A percentile compares a stretch with the other conserved stretches of the same genome.
phyloP scores from a whole-genome alignment of 1,140 invertebrate genomes.

The Eumaeus atala region DNA sequence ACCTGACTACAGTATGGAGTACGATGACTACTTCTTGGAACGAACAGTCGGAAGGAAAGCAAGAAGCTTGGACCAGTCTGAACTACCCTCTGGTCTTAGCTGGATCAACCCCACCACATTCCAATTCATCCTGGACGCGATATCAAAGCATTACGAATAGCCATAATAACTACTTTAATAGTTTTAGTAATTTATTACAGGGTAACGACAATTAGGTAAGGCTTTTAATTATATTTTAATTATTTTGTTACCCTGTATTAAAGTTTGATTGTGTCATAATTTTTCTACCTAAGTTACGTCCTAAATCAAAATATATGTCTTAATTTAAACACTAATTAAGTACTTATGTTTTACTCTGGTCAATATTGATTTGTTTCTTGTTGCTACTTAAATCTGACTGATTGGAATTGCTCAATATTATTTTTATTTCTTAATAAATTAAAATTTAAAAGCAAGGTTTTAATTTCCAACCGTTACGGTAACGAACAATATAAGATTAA shows the following conservation, averaged over 20 bases:
- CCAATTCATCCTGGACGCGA: conserved; percentile 66
- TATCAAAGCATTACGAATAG: conserved; percentile 50
- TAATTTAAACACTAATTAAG: no score
- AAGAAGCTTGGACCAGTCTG: conserved; percentile 48
- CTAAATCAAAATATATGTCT: no score
- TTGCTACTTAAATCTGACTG: neutral
- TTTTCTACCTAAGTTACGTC: no score
- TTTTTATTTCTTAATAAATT: no score
- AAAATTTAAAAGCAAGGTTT: no score
- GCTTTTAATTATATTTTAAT: conserved; percentile 18
- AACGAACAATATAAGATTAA: no score
- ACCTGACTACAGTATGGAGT: conserved; percentile 80
- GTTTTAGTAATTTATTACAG: conserved; percentile 11
- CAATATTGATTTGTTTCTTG: neutral
- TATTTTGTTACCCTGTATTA: conserved; percentile 40
- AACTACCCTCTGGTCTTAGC: conserved; percentile 56
- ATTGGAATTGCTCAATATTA: neutral
- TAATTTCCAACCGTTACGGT: no score
- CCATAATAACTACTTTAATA: conserved; percentile 23
- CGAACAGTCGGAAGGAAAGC: conserved; percentile 69
- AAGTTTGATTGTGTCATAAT: neutral
- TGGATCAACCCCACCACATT: conserved; percentile 65
- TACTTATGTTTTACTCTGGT: neutral
- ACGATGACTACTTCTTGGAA: conserved; percentile 80
- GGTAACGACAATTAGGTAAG: conserved; percentile 37